Evolutionary conservation across 2,888 invertebrate genomes (phyloP), one percentile per base, ranked within the genome.

Genomic region (Thymelicus sylvestris): DNA sequence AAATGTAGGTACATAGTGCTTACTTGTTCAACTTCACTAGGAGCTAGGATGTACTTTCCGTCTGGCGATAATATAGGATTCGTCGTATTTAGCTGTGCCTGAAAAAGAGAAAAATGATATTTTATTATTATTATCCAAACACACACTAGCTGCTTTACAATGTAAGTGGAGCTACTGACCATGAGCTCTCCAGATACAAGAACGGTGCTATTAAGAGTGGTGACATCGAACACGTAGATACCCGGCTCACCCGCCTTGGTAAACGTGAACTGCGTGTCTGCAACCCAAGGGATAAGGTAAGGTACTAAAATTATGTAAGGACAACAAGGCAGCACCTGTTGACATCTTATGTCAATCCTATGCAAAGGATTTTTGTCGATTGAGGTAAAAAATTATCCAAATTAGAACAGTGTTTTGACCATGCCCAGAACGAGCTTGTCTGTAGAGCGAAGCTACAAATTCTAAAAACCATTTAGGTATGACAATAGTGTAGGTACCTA

Each of bases 191-290:
- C 89, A 6, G 86, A 74, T 2, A 95, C 91, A 7, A 95, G 86
- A 2, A 90, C 81, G 7, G 76, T 81, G 12, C 85, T 81, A 0
- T 74, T 74, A 12, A 86, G 82, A 0, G 81, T 86, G n/a, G 84
- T 80, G 0, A 91, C 93, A 82, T 96, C 89, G 75, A 88, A 95
- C 71, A 93, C 82, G 57, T 89, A 83, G 62, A 94, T 89, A 15
- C 90, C 92, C n/a, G 89, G 78, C 74, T 89, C 85, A 4, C 91
- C 90, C n/a, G 87, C 72, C 44, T 88, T 82, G 4, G 87, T 90
- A 77, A 91, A 95, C 15, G 95, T 94, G 75, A 95, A 95, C 77
- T 95, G 94, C 5, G 89, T 88, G 74, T 94, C 95, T 95, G 86
- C 47, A 90, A 86, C 59, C 44, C 10, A 44, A 44, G 44, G 8